Conservation (phyloP, 2,888 invertebrate species). For the Xanthorhoe spadicearia region DNA sequence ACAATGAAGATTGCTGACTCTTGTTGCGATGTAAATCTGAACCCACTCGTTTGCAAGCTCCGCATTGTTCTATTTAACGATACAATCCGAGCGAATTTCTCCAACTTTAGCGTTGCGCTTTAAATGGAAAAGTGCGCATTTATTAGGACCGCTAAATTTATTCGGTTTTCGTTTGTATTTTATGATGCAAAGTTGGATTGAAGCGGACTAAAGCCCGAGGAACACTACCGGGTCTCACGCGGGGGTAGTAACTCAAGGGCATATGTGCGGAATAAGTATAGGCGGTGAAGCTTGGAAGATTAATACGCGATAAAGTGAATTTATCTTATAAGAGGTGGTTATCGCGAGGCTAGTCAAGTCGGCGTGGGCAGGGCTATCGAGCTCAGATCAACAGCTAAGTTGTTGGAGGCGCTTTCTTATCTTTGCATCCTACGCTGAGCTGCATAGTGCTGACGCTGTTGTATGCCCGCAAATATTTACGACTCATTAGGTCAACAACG, state of each 20-base stretch:
- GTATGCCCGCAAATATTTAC: slow-evolving; percentile 34
- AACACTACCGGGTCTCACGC: slow-evolving; percentile 46
- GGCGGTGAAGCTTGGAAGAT: slow-evolving; percentile 60
- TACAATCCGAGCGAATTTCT: slow-evolving; percentile 66
- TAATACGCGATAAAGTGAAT: slow-evolving; percentile 69
- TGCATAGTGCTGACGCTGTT: slow-evolving; percentile 34
- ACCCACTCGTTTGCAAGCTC: slow-evolving; percentile 64
- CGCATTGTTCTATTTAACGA: slow-evolving; percentile 69
- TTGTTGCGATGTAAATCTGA: slow-evolving; percentile 69
- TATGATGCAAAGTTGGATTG: slow-evolving; percentile 23
- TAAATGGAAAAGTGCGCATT: slow-evolving; percentile 43
- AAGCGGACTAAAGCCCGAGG: not conserved
- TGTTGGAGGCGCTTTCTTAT: slow-evolving; percentile 48
- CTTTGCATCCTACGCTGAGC: slow-evolving; percentile 52
- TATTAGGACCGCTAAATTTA: slow-evolving; percentile 31
- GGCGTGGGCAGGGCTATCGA: slow-evolving; percentile 57
- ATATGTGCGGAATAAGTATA: slow-evolving; percentile 59
- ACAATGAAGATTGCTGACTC: slow-evolving; percentile 65
- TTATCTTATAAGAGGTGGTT: slow-evolving; percentile 66
- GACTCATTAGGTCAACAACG: slow-evolving; percentile 34
- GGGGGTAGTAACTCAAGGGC: slow-evolving; percentile 52
- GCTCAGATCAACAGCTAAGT: slow-evolving; percentile 40
- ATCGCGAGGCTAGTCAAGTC: slow-evolving; percentile 56
- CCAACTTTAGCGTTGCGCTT: slow-evolving; percentile 54
- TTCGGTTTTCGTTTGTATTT: slow-evolving; percentile 27